These are phyloP conservation scores for Drosophila emarginata DNA, from an alignment of 2,888 invertebrate genomes.

Conservation along the genomic window DNA sequence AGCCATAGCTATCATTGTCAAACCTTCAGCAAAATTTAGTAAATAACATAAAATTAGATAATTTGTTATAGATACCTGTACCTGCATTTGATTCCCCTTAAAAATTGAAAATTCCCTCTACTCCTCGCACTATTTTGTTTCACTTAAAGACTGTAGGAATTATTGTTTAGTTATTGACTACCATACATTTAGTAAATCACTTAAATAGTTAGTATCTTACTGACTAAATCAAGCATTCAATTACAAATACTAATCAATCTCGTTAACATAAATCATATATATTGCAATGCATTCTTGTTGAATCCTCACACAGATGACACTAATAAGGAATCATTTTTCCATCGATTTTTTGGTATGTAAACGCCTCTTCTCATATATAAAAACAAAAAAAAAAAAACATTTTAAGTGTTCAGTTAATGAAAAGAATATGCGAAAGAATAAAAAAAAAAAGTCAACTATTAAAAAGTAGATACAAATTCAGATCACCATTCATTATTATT, in stretches of 20 bases:
- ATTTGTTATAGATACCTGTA: neutral
- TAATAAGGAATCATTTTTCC: slow-evolving; percentile 70
- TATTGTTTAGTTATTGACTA: neutral
- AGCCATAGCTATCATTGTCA: neutral
- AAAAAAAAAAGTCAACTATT: neutral
- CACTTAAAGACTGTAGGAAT: neutral
- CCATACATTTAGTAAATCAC: too few species aligned
- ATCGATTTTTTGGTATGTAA: slow-evolving; percentile 75
- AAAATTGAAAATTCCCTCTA: neutral
- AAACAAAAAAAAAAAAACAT: slow-evolving; percentile 8
- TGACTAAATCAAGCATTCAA: slow-evolving; percentile 23
- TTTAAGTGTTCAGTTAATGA: slow-evolving; percentile 71
- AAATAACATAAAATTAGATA: neutral
- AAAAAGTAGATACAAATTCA: neutral
- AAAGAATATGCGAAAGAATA: slow-evolving; percentile 20
- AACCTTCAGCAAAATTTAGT: neutral
- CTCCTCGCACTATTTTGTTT: neutral
- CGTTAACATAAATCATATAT: neutral
- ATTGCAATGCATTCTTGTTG: slow-evolving; percentile 15
- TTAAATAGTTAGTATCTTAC: neutral
- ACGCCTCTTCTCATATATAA: slow-evolving; percentile 32
- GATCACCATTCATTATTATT: slow-evolving; percentile 18
- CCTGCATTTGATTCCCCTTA: neutral
- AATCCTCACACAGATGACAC: slow-evolving; percentile 69
- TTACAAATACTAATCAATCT: slow-evolving; percentile 32